Evolutionary conservation across 2,113 vertebrate genomes (phyloP).

Genomic region (Brachyhypopomus occidentalis): DNA sequence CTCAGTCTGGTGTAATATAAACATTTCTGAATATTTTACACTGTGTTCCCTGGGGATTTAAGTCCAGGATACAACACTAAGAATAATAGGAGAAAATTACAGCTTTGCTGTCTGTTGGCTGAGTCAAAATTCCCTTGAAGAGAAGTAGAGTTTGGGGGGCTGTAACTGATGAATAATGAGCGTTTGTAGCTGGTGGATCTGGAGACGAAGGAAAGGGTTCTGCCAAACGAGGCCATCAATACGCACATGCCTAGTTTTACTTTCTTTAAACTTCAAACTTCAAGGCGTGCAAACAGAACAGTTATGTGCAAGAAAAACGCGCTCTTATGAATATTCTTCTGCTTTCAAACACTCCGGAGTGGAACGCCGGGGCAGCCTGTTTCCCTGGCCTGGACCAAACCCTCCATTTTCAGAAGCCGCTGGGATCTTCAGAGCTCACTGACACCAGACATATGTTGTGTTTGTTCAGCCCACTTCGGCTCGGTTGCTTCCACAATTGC

Average conservation of each 20-base stretch:
- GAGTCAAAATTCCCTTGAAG: constrained; percentile 3
- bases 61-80: neutral
- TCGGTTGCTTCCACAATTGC: neutral
- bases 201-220: constrained; percentile 13
- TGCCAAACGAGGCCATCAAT: neutral
- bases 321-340: neutral
- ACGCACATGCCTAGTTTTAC: constrained; percentile 28
- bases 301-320: neutral
- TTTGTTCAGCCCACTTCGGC: constrained; percentile 3
- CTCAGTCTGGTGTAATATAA: too few relatives aligned
- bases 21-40: too few relatives aligned
- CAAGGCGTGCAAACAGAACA: constrained; percentile 34
- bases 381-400: neutral
- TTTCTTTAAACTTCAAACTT: constrained; percentile 52
- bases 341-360: neutral
- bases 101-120: neutral
- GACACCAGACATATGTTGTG: neutral
- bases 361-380: neutral
- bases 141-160: neutral
- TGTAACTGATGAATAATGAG: constrained; percentile 41
- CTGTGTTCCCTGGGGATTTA: neutral
- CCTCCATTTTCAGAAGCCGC: neutral
- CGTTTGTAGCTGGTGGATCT: constrained; percentile 44
- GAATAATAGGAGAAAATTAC: constrained; percentile 2
- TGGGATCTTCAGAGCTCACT: neutral